A percentile compares a stretch with the other conserved stretches of the same genome.
Conservation (phyloP, 2,113 vertebrate genomes). For the Sapayoa aenigma region DNA sequence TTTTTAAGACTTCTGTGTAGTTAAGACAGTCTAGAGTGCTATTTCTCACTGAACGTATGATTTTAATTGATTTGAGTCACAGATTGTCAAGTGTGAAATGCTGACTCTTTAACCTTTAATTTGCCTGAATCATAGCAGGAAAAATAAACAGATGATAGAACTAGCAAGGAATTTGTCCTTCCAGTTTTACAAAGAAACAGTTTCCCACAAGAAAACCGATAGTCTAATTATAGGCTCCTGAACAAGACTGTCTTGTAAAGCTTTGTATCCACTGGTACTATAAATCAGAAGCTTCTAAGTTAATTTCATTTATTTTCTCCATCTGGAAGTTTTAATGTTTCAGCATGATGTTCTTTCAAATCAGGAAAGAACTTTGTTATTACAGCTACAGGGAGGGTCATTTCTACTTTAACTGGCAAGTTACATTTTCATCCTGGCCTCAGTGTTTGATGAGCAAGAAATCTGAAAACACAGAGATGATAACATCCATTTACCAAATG, state of each 20-base stretch:
- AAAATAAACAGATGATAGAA: conserved; percentile 51
- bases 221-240: conserved; percentile 51
- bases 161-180: conserved; percentile 44
- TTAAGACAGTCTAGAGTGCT: not conserved
- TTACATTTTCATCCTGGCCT: not conserved
- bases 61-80: not conserved
- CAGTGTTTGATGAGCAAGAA: not conserved
- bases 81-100: not conserved
- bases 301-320: conserved; percentile 26
- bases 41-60: not conserved
- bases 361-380: not conserved
- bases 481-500: not conserved
- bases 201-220: conserved; percentile 55
- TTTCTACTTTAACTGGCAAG: not conserved
- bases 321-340: conserved; percentile 50
- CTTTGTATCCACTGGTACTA: not conserved
- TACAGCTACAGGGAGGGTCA: not conserved
- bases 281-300: conserved; percentile 39
- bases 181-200: conserved; percentile 42
- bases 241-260: conserved; percentile 40
- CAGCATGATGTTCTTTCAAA: conserved; percentile 19
- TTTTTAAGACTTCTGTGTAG: not conserved
- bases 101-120: conserved; percentile 18
- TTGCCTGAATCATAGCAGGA: conserved; percentile 25
- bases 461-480: not conserved